phyloP scores from a whole-genome alignment of 2,888 invertebrate species.

The Xylota segnis region DNA sequence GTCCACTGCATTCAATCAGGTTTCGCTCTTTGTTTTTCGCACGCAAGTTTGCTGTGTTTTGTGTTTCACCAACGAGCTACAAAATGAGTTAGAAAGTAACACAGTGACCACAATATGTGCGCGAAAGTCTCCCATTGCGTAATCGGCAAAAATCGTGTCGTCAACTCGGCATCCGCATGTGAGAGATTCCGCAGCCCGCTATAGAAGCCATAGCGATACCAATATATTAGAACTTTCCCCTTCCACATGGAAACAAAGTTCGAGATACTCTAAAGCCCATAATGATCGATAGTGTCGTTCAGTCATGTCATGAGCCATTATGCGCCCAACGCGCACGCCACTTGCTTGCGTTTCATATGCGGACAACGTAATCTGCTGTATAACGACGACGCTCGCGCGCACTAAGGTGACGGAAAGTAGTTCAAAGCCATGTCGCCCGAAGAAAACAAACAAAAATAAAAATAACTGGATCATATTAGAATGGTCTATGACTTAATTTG shows the following conservation, averaged over 20 bases:
- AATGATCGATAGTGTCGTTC: slow-evolving; percentile 22
- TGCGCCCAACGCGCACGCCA: neutral
- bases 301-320: slow-evolving; percentile 32
- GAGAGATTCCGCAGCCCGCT: neutral
- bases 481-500: slow-evolving; percentile 48
- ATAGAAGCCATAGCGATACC: no score
- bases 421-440: slow-evolving; percentile 69
- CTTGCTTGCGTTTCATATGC: slow-evolving; percentile 42
- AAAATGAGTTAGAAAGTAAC: slow-evolving; percentile 56
- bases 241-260: neutral
- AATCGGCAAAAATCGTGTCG: neutral
- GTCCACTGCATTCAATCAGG: slow-evolving; percentile 18
- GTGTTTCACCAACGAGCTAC: slow-evolving; percentile 22
- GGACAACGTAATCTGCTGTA: slow-evolving; percentile 40
- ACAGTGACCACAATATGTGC: slow-evolving; percentile 31
- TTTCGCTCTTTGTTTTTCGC: slow-evolving; percentile 33
- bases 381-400: slow-evolving; percentile 12
- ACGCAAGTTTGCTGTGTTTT: slow-evolving; percentile 23
- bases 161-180: neutral
- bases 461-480: slow-evolving; percentile 55
- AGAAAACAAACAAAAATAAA: slow-evolving; percentile 31
- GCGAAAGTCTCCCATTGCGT: slow-evolving; percentile 48
- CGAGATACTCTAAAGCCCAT: neutral
- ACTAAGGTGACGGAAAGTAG: slow-evolving; percentile 66
- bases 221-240: slow-evolving; percentile 17